These are phyloP conservation scores for Leptura quadrifasciata DNA, from an alignment of 2,888 invertebrate species.

Conservation along the genomic window DNA sequence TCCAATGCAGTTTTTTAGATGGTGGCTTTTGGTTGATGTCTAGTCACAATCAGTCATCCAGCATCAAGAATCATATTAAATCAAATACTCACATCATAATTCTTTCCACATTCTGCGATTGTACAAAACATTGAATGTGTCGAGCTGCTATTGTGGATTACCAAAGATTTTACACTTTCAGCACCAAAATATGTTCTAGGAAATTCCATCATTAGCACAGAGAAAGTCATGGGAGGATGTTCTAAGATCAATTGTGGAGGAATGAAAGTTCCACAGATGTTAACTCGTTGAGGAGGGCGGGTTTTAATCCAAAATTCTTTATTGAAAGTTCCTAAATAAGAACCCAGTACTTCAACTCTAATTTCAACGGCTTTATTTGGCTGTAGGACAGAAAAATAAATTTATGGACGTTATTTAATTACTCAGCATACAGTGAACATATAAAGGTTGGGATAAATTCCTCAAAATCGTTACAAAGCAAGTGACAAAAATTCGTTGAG, in stretches of 20 bases:
- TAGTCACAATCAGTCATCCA: too few species aligned
- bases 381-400: constrained; percentile 43
- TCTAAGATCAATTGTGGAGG: constrained; percentile 68
- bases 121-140: constrained; percentile 70
- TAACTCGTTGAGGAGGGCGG: constrained; percentile 65
- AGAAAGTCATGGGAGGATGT: constrained; percentile 69
- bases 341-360: constrained; percentile 70
- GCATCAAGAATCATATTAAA: not conserved
- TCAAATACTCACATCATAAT: not conserved
- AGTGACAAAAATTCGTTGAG: too few species aligned
- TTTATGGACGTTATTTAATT: not conserved
- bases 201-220: constrained; percentile 73
- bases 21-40: too few species aligned
- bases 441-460: too few species aligned
- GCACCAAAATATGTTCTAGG: constrained; percentile 70
- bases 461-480: too few species aligned
- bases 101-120: constrained; percentile 65
- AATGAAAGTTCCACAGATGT: constrained; percentile 67
- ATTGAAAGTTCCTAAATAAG: constrained; percentile 67
- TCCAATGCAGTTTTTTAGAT: too few species aligned
- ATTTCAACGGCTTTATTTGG: constrained; percentile 58
- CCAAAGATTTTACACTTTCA: constrained; percentile 66
- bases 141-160: constrained; percentile 73
- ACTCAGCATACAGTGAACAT: too few species aligned
- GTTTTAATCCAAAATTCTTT: constrained; percentile 74